These are phyloP conservation scores for Fragum sueziense DNA, from an alignment of 2,888 invertebrate genomes.

Conservation along the genomic window DNA sequence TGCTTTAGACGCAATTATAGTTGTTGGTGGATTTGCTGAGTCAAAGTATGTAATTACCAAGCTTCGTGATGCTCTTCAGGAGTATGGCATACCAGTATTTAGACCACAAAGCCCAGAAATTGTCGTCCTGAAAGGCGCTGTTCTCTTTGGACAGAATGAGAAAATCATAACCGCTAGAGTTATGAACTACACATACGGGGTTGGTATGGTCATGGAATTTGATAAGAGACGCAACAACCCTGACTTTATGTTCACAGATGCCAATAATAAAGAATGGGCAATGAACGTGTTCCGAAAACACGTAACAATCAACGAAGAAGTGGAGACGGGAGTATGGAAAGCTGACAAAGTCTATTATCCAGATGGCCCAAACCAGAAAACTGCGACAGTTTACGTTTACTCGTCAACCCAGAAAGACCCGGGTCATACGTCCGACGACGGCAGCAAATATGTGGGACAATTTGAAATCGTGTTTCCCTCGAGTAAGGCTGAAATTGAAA, in stretches of 20 bases:
- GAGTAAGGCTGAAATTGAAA: slow-evolving; percentile 8
- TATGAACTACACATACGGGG: slow-evolving; percentile 47
- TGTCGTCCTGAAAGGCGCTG: slow-evolving; percentile 44
- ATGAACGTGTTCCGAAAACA: slow-evolving; percentile 9
- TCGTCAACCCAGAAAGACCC: not conserved
- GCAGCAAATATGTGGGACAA: not conserved
- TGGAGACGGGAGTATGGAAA: slow-evolving; percentile 1
- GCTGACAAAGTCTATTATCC: slow-evolving; percentile 5
- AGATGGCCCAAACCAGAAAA: not conserved
- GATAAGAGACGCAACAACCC: slow-evolving; percentile 26
- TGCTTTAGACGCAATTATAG: slow-evolving; percentile 37
- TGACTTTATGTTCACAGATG: slow-evolving; percentile 15
- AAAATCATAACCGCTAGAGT: slow-evolving; percentile 48
- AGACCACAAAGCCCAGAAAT: slow-evolving; percentile 36
- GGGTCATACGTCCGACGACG: slow-evolving; percentile 13
- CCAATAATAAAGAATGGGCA: not conserved
- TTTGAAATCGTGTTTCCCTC: not conserved
- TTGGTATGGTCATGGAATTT: slow-evolving; percentile 49
- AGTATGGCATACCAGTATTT: slow-evolving; percentile 34
- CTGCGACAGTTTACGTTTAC: slow-evolving; percentile 2
- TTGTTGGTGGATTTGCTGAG: slow-evolving; percentile 49
- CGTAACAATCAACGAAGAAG: not conserved
- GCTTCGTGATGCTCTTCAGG: slow-evolving; percentile 23
- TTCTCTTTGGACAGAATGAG: slow-evolving; percentile 54
- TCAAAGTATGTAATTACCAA: slow-evolving; percentile 28